Conservation (phyloP, 2,797 vertebrate species). For the Microchirus variegatus region DNA sequence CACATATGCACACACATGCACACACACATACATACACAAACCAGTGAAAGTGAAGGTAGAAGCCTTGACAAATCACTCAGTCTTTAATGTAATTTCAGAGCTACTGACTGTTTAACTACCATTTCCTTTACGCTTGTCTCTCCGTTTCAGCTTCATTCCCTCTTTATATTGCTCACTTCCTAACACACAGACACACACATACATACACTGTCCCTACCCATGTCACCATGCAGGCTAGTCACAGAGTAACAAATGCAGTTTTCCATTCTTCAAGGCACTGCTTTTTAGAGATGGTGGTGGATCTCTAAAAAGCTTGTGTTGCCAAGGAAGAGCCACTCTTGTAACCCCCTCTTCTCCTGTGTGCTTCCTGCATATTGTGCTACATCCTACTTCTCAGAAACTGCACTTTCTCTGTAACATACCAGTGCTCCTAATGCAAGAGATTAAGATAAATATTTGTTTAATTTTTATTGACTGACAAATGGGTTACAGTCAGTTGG, state of each 20-base stretch:
- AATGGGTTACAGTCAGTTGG: no score
- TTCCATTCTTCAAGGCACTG: conserved; percentile 59
- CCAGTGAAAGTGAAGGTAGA: no score
- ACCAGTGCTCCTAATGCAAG: conserved; percentile 11
- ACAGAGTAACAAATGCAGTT: conserved; percentile 55
- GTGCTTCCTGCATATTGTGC: conserved; percentile 29
- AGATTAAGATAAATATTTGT: background rate
- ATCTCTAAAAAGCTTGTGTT: conserved; percentile 71
- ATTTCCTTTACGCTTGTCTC: no score
- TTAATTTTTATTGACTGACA: no score
- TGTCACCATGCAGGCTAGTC: conserved; percentile 51
- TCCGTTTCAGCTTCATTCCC: no score
- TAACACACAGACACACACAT: background rate
- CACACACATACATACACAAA: no score
- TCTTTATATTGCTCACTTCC: background rate
- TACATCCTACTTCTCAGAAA: conserved; percentile 25
- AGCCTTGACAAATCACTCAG: no score
- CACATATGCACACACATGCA: no score
- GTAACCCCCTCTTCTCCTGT: conserved; percentile 31
- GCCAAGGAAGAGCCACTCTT: conserved; percentile 55
- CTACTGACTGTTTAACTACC: no score
- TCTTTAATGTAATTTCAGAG: no score
- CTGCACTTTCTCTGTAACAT: conserved; percentile 12
- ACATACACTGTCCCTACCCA: background rate
- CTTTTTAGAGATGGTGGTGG: conserved; percentile 49